Base-by-base conservation (phyloP, 2,888 invertebrate genomes). In the Liposcelis brunnea region DNA sequence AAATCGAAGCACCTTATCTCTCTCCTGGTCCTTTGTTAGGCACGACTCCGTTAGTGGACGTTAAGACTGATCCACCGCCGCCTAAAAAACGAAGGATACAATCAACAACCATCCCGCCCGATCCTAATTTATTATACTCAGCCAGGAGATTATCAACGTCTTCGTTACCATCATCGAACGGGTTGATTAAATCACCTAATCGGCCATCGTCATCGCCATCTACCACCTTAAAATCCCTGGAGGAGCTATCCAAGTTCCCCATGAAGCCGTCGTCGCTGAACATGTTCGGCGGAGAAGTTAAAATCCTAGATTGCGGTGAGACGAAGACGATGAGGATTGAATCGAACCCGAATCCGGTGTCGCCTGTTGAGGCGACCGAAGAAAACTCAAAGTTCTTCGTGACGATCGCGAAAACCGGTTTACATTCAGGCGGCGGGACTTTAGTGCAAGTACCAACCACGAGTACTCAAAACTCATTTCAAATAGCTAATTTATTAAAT, bases 1-100 rank as follows among this genome's bases (percentile, higher is more conserved):
- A 60, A 48, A 59, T 58, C 45, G 54, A 59, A 16, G 64, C 64
- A 36, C 81, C 83, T 1, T 62, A 83, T 40, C 82, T 82, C 36
- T 85, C 85, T 2, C 86, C 86, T 0, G 86, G 86, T 0, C 86
- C 86, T 1, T 65, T 84, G 50, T 66, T 86, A 18, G 86, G 86
- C 4, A 83, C 81, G 56, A 86, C 86, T 2, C 72, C 84, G 43
- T 65, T 87, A 32, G 80, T 86, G n/a, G 85, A 85, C 50, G 68
- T 68, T 48, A 58, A 64, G 15, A 69, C 70, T 42, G 51, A 63
- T 31, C 14, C 38, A 46, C 42, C 31, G 33, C 33, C 46, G 35
- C 6, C 33, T 40, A n/a, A 42, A 44, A 47, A 40, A 44, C 5
- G 44, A 19, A 36, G 18, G 38, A 31, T 37, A 43, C 31, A 46